Conservation (phyloP, 37 sponge, comb jelly and placozoan genomes). For the Axinella damicornis region DNA sequence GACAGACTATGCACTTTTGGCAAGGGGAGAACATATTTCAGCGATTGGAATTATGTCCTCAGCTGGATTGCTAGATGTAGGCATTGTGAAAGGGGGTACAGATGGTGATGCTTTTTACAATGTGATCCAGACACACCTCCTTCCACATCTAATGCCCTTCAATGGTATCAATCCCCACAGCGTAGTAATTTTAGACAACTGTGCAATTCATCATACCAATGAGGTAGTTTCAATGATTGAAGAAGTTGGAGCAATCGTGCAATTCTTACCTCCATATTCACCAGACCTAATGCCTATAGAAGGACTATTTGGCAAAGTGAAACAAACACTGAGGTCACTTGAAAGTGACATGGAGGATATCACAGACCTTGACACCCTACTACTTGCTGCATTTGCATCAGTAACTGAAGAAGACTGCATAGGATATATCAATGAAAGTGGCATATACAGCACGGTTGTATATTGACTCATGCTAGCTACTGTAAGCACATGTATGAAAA, state of each 20-base stretch:
- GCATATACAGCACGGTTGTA: too few species aligned
- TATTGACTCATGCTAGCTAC: too few species aligned
- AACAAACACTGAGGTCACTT: background rate
- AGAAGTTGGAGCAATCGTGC: slow-evolving; percentile 42
- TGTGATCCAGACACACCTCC: slow-evolving; percentile 14
- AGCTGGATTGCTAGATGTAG: slow-evolving; percentile 33
- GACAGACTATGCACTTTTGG: too few species aligned
- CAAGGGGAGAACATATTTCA: slow-evolving; percentile 35
- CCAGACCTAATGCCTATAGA: slow-evolving; percentile 46
- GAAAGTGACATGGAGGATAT: background rate
- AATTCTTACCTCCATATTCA: slow-evolving; percentile 47
- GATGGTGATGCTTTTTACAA: slow-evolving; percentile 41
- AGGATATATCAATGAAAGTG: too few species aligned
- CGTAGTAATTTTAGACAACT: slow-evolving; percentile 53
- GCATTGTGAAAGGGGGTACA: background rate
- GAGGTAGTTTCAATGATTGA: slow-evolving; percentile 33
- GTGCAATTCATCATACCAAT: slow-evolving; percentile 32
- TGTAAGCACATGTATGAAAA: too few species aligned
- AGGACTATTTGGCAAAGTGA: slow-evolving; percentile 41
- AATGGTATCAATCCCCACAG: slow-evolving; percentile 31
- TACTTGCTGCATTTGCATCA: slow-evolving; percentile 19
- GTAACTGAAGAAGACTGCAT: slow-evolving; percentile 29
- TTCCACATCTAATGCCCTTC: slow-evolving; percentile 46
- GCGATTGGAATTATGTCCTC: slow-evolving; percentile 39
- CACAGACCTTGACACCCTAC: slow-evolving; percentile 7